A percentile compares a stretch with the other conserved stretches of the same genome.
Evolutionary conservation across 1,140 invertebrate genomes (phyloP).

Genomic region (Drosophila burlai): DNA sequence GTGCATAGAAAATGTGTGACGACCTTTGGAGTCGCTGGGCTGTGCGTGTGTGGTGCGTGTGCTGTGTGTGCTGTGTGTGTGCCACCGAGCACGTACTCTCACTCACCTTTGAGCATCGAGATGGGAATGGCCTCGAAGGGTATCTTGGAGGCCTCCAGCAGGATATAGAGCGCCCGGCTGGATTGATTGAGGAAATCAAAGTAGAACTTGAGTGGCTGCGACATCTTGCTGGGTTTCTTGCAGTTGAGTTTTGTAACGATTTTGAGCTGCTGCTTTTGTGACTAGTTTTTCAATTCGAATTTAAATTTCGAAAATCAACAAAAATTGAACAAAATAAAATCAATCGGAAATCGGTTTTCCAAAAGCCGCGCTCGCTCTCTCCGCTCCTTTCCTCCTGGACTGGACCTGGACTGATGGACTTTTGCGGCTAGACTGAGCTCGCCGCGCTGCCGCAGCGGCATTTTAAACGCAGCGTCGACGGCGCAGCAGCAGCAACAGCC

Average conservation of each 20-base stretch:
- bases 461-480: slow-evolving; percentile 58
- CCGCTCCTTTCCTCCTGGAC: not conserved
- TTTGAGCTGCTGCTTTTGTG: not conserved
- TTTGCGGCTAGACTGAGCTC: slow-evolving; percentile 70
- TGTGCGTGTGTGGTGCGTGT: slow-evolving; percentile 14
- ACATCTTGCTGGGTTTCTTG: slow-evolving; percentile 35
- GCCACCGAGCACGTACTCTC: slow-evolving; percentile 38
- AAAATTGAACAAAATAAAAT: slow-evolving; percentile 8
- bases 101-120: slow-evolving; percentile 87
- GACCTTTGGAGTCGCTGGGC: slow-evolving; percentile 41
- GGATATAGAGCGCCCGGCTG: slow-evolving; percentile 89
- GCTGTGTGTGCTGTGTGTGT: slow-evolving; percentile 9
- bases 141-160: slow-evolving; percentile 88
- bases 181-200: slow-evolving; percentile 91
- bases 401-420: slow-evolving; percentile 29
- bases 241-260: too few relatives aligned
- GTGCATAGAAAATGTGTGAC: slow-evolving; percentile 45
- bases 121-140: slow-evolving; percentile 87
- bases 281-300: slow-evolving; percentile 8
- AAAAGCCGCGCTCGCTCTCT: slow-evolving; percentile 21
- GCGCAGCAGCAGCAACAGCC: slow-evolving; percentile 21
- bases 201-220: slow-evolving; percentile 87
- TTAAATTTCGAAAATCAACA: slow-evolving; percentile 11
- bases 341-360: slow-evolving; percentile 1
- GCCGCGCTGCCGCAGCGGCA: slow-evolving; percentile 58